Percentiles rank a stretch among this genome's conserved stretches.
Conservation (phyloP, 2,113 vertebrate genomes). For the Trichechus manatus region DNA sequence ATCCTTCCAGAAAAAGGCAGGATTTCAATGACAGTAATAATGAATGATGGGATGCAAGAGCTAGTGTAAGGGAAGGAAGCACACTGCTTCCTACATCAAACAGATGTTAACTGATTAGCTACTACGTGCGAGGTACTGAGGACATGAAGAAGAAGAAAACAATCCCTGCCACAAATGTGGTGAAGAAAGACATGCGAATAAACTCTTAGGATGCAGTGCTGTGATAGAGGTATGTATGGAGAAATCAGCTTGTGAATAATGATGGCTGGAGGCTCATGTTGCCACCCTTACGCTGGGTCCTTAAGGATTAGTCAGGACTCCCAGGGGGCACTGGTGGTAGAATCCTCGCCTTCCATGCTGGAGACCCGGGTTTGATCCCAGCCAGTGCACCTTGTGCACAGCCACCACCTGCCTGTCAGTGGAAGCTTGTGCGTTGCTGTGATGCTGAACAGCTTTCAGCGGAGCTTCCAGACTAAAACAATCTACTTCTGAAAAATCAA, state of each 20-base stretch:
- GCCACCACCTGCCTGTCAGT: background rate
- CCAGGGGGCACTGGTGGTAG: background rate
- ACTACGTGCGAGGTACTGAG: rapidly evolving
- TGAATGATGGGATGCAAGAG: background rate
- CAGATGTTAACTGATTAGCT: rapidly evolving
- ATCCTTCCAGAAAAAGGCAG: constrained; percentile 1
- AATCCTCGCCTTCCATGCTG: background rate
- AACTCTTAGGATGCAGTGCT: rapidly evolving
- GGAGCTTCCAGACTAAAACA: background rate
- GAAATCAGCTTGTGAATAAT: background rate
- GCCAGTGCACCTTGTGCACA: background rate
- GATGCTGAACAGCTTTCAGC: background rate
- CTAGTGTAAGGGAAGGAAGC: background rate
- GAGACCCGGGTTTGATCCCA: background rate
- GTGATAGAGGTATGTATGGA: rapidly evolving
- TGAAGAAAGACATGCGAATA: background rate
- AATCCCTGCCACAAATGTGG: rapidly evolving
- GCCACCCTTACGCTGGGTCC: background rate
- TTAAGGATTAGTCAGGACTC: background rate
- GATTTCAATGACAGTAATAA: background rate
- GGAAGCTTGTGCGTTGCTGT: background rate
- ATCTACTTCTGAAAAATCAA: background rate
- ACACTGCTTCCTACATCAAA: no score
- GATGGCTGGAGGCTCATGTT: background rate
- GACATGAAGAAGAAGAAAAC: rapidly evolving